Evolutionary conservation across 1,140 invertebrate species (phyloP), one percentile per base, ranked within the genome.

Genomic region (Camponotus vicinus): DNA sequence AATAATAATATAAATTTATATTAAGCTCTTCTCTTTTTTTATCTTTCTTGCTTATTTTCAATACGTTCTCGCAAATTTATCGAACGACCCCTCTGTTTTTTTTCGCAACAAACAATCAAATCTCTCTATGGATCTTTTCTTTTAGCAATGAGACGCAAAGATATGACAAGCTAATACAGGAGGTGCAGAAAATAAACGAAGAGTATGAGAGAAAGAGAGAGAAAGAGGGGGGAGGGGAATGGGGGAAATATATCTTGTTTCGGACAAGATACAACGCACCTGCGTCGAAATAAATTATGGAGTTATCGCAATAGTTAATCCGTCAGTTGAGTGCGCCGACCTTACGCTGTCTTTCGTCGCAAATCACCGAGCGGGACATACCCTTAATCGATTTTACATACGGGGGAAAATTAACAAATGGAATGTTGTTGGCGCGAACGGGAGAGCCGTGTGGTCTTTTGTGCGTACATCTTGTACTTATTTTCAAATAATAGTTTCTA

Each of bases 311-410:
- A 82, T 82, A 82, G 67, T 82, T 73, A 71, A 82, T 82, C 67
- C 79, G 79, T 82, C 79, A 82, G 79, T 82, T 61, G 59, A 82
- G 37, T 55, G 27, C 79, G 55, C 27, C 55, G 67, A 82, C 79
- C 52, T 73, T 82, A 82, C 67, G 61, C 78, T 82, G 67, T 82
- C 79, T 82, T 82, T 82, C 67, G 55, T 59, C 79, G 79, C 79
- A 82, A 82, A 82, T 82, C 67, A 82, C 52, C 67, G 67, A 59
- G 79, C 55, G 32, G 67, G 79, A 82, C 79, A 82, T 82, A 82
- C 27, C 79, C 79, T 61, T 82, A 82, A 82, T 82, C 79, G 79
- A 82, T 82, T 82, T 82, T 82, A 82, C 79, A 82, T 82, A 82
- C 52, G 40, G 11, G 57, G 67, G 40, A 73, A 82, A 82, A 82